Base-by-base conservation (phyloP, 1,140 invertebrate genomes). In the Drosophila dunni region DNA sequence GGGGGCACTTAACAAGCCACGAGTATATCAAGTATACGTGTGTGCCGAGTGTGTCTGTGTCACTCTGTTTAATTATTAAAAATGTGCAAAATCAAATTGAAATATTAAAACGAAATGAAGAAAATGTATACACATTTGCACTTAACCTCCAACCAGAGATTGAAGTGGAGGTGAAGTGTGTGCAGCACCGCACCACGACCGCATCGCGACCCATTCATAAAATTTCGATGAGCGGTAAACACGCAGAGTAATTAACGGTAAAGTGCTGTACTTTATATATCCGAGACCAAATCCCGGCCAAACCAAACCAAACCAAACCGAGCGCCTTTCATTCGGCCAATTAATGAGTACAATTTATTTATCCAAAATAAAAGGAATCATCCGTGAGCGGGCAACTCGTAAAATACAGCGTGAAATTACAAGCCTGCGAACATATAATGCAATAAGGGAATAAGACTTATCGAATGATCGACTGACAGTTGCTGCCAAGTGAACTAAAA, bases 151-250 rank as follows among this genome's bases (percentile, higher is more conserved):
- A 81, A 70, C 65, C 42, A 38, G 7, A 24, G 8, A 29, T 29
- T 5, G 2, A 13, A n/a, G 33, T 9, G 50, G 3, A 34, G 1
- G 20, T 36, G 38, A 40, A 13, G 8, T 20, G 24, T 17, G n/a
- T 20, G 24, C 57, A 53, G 7, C 58, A 17, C 58, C 44, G 45
- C 72, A 58, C 48, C 60, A n/a, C 67, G 17, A 48, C 29, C 42
- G 40, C 20, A 48, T 61, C 46, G 45, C 51, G 50, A 73, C 8
- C 71, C 80, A 78, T 79, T 89, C 85, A 90, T 89, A 76, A 84
- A 89, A 90, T 84, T 90, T 84, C 84, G 84, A 89, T 90, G 84
- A 84, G 84, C 84, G 84, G 80, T 89, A 89, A 89, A 83, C 84
- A 89, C 84, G 84, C 80, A 75, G 80, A 89, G 84, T 89, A 89